Evolutionary conservation across 2,888 invertebrate species (phyloP), one percentile per base, ranked within the genome.

Genomic region (Hermodice carunculata): DNA sequence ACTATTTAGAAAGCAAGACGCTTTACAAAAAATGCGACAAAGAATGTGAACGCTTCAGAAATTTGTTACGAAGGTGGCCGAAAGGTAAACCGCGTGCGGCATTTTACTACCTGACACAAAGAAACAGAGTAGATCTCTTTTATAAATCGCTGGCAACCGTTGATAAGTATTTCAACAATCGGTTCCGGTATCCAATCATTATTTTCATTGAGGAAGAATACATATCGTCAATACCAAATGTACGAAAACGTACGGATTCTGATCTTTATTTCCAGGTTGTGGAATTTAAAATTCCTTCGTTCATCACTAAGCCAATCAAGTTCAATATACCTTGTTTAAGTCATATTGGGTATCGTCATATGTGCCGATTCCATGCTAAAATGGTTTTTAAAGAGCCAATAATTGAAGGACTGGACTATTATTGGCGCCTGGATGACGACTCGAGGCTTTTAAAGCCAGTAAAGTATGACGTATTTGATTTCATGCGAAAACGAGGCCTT

Each of bases 401-500:
- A 17, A 48, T 75, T 3, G 29, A 42, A 14, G 61, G 52, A 22
- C 54, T 74, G 1, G 70, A 74, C 1, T 74, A 70, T 46, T 58
- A 57, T n/a, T 72, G 70, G 71, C 60, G 74, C 24, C 63, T 74
- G 19, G 74, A 74, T 37, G 73, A 75, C 49, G 74, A 74, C 51
- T 75, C 74, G 1, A 17, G 43, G 1, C 37, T 74, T 1, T 46
- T 63, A 2, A 14, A 48, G 3, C 44, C 60, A 2, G 57, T 74
- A 6, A 17, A 31, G 3, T 74, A 71, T 51, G 74, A 74, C 37
- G 66, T 75, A 0, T 74, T 74, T 52, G 32, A 37, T n/a, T 63
- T 54, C 42, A 70, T 74, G 69, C 51, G 46, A 1, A 49, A 62
- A 14, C 28, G 28, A 1, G 32, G 56, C 17, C 32, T 66, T 11